Conservation (phyloP, 2,888 invertebrate genomes). For the Drosophila percnosoma region DNA sequence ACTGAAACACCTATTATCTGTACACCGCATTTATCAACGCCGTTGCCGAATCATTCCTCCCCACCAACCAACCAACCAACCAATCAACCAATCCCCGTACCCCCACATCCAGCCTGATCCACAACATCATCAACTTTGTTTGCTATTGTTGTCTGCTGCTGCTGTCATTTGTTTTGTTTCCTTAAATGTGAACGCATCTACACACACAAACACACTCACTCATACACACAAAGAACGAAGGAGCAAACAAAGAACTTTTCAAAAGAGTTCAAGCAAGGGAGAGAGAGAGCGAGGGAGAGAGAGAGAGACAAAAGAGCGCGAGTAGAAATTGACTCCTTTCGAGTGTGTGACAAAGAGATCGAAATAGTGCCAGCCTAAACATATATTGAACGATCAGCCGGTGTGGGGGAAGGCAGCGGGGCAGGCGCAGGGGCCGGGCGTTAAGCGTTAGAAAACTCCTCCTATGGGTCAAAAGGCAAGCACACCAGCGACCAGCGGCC, state of each 20-base stretch:
- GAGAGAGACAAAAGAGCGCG: neutral
- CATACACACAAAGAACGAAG: slow-evolving; percentile 27
- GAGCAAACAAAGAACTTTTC: slow-evolving; percentile 57
- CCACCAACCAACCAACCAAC: slow-evolving; percentile 32
- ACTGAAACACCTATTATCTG: slow-evolving; percentile 54
- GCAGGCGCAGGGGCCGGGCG: slow-evolving; percentile 24
- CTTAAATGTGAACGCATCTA: slow-evolving; percentile 57
- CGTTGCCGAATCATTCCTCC: slow-evolving; percentile 22
- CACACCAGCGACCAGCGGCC: slow-evolving; percentile 89
- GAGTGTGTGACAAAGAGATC: slow-evolving; percentile 15
- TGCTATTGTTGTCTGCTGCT: slow-evolving; percentile 77
- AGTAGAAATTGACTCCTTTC: neutral
- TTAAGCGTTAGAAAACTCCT: slow-evolving; percentile 35
- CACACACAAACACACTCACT: slow-evolving; percentile 1
- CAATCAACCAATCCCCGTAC: neutral
- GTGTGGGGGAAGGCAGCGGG: slow-evolving; percentile 30
- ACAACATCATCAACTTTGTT: slow-evolving; percentile 69
- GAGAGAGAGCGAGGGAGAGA: neutral
- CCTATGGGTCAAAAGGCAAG: slow-evolving; percentile 94
- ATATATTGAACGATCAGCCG: slow-evolving; percentile 13
- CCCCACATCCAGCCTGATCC: slow-evolving; percentile 27
- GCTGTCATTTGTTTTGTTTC: slow-evolving; percentile 66
- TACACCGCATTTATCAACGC: slow-evolving; percentile 71
- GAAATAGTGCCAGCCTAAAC: slow-evolving; percentile 7
- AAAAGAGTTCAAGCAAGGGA: slow-evolving; percentile 7